These are phyloP conservation scores for Sciurus vulgaris DNA, from an alignment of 2,797 vertebrate species.

Conservation along the genomic window DNA sequence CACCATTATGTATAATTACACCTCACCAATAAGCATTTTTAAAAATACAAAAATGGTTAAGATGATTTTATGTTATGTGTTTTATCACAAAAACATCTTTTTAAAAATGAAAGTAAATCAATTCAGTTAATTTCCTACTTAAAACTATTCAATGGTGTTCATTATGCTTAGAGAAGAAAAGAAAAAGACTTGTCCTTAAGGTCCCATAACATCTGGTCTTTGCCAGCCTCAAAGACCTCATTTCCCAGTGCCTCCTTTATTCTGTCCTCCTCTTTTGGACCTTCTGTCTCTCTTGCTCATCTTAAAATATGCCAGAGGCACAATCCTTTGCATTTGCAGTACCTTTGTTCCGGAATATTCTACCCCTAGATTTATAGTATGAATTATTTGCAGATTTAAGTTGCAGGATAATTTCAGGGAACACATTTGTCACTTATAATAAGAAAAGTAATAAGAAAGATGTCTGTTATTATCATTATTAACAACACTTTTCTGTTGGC, in stretches of 20 bases:
- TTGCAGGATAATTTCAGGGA: constrained; percentile 1
- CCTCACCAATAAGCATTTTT: no score
- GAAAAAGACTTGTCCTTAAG: neutral
- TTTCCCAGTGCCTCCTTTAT: neutral
- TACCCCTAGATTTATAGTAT: neutral
- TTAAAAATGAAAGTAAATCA: neutral
- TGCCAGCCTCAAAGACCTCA: neutral
- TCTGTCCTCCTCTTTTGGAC: no score
- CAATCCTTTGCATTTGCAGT: neutral
- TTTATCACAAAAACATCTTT: neutral
- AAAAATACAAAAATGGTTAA: neutral
- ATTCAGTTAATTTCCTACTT: neutral
- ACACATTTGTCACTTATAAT: neutral
- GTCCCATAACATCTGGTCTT: neutral
- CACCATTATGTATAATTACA: no score
- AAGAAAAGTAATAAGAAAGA: neutral
- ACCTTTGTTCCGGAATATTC: neutral
- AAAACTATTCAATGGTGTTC: neutral
- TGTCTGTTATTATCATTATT: neutral
- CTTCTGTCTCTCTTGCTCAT: neutral
- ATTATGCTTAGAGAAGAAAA: neutral
- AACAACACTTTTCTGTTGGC: neutral
- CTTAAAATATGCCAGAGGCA: neutral
- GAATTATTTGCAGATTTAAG: neutral
- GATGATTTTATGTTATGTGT: neutral